Conservation (phyloP, 2,888 invertebrate genomes). For the Agrotis ipsilon region DNA sequence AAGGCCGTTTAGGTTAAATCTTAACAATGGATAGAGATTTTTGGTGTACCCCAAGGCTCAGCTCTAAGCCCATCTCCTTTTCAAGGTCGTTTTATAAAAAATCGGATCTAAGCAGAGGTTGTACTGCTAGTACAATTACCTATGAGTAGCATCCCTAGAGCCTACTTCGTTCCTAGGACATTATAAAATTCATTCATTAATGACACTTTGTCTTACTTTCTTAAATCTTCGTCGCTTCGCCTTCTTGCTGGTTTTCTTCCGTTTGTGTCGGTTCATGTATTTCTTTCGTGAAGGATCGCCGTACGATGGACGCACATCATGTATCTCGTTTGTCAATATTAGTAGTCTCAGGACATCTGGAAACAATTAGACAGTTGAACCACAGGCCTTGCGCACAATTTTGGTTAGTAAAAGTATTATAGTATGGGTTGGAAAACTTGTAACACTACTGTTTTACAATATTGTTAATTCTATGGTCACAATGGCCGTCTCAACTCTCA, state of each 20-base stretch:
- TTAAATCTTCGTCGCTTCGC: conserved; percentile 71
- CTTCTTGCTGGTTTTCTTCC: conserved; percentile 69
- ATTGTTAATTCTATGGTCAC: no score
- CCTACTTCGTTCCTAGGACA: no score
- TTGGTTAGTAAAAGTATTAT: no score
- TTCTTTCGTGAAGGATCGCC: conserved; percentile 58
- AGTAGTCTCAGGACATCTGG: conserved; percentile 49
- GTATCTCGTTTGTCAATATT: conserved; percentile 50
- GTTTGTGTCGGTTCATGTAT: conserved; percentile 61
- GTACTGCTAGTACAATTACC: no score
- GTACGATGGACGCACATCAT: conserved; percentile 34
- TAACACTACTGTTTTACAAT: no score
- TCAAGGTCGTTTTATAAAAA: background rate
- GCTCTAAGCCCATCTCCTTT: conserved; percentile 8
- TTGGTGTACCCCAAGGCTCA: conserved; percentile 2
- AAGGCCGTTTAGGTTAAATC: background rate
- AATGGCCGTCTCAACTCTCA: no score
- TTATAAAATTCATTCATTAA: background rate
- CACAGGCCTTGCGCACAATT: no score
- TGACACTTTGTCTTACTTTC: conserved; percentile 63
- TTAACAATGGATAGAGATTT: no score
- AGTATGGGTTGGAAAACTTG: no score
- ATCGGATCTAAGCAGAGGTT: no score
- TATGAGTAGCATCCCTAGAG: no score
- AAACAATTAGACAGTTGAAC: conserved; percentile 16